A percentile compares a stretch with the other conserved stretches of the same genome.
Evolutionary conservation across 2,888 invertebrate genomes (phyloP).

Genomic region (Cheilosia vulpina): DNA sequence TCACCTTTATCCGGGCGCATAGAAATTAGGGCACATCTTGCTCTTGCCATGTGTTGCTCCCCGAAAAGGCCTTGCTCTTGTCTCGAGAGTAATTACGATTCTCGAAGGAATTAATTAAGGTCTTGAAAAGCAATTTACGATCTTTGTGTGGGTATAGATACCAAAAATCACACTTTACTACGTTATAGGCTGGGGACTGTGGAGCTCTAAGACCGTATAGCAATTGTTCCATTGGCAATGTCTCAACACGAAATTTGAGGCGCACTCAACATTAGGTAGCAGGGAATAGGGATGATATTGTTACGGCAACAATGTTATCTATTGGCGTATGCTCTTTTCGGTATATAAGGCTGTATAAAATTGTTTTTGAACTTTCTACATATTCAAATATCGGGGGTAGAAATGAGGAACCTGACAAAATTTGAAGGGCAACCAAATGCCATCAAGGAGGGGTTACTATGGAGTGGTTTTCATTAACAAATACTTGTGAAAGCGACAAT

Average conservation of each 20-base stretch:
- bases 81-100: conserved; percentile 41
- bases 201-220: too few species aligned
- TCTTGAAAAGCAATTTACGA: conserved; percentile 29
- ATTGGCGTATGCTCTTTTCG: background rate
- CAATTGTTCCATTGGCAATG: too few species aligned
- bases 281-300: too few species aligned
- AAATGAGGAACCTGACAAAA: too few species aligned
- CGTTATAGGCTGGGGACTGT: too few species aligned
- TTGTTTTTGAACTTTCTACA: too few species aligned
- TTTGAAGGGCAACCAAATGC: too few species aligned
- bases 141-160: conserved; percentile 2
- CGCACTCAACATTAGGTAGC: background rate
- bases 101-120: conserved; percentile 55
- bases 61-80: background rate
- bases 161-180: background rate
- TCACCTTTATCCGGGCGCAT: conserved; percentile 24
- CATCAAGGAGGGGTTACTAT: too few species aligned
- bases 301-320: too few species aligned
- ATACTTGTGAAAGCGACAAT: too few species aligned
- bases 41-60: conserved; percentile 19
- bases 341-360: background rate
- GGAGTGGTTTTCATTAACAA: too few species aligned
- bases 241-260: background rate
- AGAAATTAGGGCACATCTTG: conserved; percentile 3
- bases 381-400: too few species aligned